Evolutionary conservation across 2,113 vertebrate species (phyloP).

Genomic region (Dolichallabes microphthalmus): DNA sequence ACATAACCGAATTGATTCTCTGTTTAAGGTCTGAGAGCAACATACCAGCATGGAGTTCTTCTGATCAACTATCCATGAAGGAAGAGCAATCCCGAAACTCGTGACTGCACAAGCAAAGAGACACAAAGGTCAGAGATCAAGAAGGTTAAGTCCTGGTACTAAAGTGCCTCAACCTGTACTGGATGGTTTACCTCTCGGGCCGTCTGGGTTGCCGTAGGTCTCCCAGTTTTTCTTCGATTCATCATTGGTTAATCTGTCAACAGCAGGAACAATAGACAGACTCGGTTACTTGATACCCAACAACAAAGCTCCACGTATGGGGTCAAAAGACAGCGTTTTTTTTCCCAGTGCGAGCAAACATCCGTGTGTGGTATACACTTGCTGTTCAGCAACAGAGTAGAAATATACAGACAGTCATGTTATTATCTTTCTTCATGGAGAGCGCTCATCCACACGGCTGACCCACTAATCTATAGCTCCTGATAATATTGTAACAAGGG

Average conservation of each 20-base stretch:
- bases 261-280: not conserved
- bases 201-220: conserved; percentile 93
- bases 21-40: conserved; percentile 1
- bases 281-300: not conserved
- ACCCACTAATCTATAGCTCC: not conserved
- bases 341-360: not conserved
- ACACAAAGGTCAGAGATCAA: not conserved
- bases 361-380: not conserved
- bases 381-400: not conserved
- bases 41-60: conserved; percentile 98
- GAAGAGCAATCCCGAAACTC: conserved; percentile 94
- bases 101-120: conserved; percentile 73
- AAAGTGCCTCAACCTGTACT: not conserved
- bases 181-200: conserved; percentile 82
- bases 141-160: not conserved
- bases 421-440: not conserved
- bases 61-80: conserved; percentile 99
- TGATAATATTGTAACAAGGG: not conserved
- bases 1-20: not conserved
- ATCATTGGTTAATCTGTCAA: conserved; percentile 91
- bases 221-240: conserved; percentile 90
- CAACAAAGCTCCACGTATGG: not conserved
- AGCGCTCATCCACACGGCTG: not conserved
- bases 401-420: not conserved
- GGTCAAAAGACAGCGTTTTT: not conserved